Conservation (phyloP, 2,113 vertebrate genomes). For the Megaptera novaeangliae region DNA sequence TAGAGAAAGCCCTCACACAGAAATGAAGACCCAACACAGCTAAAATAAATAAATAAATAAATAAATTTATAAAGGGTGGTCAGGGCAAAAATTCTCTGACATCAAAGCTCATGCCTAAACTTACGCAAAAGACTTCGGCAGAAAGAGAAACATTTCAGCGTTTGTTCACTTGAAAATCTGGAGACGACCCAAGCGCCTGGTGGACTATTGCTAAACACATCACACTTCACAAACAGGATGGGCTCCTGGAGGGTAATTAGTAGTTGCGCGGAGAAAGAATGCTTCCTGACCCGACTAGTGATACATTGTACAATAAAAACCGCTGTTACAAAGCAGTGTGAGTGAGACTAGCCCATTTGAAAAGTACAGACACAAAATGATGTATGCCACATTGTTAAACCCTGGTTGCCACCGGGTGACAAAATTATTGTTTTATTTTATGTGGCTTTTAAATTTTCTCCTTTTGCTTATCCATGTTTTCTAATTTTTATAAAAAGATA, state of each 20-base stretch:
- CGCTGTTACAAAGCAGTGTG: background rate
- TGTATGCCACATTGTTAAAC: too few relatives aligned
- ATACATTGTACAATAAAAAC: background rate
- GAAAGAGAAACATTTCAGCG: background rate
- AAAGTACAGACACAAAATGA: background rate
- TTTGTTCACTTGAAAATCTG: background rate
- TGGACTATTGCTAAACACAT: background rate
- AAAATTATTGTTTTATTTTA: background rate
- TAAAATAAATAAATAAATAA: too few relatives aligned
- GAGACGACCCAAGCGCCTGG: background rate
- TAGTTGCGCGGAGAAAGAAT: background rate
- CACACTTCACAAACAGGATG: too few relatives aligned
- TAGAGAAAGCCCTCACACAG: too few relatives aligned
- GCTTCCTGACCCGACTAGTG: too few relatives aligned
- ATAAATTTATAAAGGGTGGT: background rate
- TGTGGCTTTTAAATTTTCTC: background rate
- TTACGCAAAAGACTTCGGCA: background rate
- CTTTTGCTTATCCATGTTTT: background rate
- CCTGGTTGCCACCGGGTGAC: background rate
- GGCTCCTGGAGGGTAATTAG: background rate
- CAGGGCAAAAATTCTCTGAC: background rate
- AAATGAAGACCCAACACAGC: too few relatives aligned
- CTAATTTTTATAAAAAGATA: background rate
- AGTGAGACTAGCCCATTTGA: background rate
- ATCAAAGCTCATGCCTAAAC: background rate